phyloP scores from a whole-genome alignment of 2,113 vertebrate genomes.

The Dipodomys ordii region DNA sequence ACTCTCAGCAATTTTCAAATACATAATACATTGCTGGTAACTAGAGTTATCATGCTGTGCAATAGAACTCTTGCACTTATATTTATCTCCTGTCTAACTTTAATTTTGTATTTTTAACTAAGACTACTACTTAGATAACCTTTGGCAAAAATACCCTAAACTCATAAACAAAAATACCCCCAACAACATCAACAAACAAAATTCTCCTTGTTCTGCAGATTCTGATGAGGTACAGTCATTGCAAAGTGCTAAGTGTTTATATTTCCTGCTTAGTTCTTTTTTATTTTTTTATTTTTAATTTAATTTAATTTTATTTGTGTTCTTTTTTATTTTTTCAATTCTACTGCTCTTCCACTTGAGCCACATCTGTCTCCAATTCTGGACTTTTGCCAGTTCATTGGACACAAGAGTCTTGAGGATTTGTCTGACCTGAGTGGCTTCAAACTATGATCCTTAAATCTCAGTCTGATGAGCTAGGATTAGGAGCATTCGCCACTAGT shows the following conservation, averaged over 20 bases:
- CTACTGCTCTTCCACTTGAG: no score
- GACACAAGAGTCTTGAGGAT: no score
- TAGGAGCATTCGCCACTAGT: no score
- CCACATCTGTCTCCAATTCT: no score
- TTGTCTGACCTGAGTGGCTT: no score
- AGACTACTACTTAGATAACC: conserved; percentile 16
- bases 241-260: neutral
- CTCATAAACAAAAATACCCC: conserved; percentile 28
- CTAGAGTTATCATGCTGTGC: neutral
- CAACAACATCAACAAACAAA: conserved; percentile 27
- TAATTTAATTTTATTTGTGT: no score
- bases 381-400: no score
- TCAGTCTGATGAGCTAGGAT: no score
- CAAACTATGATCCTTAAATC: no score
- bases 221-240: neutral
- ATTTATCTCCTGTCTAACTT: neutral
- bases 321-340: no score
- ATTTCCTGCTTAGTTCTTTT: neutral
- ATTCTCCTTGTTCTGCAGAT: neutral
- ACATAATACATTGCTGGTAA: neutral
- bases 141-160: conserved; percentile 25
- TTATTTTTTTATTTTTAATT: no score
- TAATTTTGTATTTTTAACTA: conserved; percentile 29
- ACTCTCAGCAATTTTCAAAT: neutral
- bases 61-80: neutral